Conservation (phyloP, 2,797 vertebrate genomes). For the Molossus molossus region DNA sequence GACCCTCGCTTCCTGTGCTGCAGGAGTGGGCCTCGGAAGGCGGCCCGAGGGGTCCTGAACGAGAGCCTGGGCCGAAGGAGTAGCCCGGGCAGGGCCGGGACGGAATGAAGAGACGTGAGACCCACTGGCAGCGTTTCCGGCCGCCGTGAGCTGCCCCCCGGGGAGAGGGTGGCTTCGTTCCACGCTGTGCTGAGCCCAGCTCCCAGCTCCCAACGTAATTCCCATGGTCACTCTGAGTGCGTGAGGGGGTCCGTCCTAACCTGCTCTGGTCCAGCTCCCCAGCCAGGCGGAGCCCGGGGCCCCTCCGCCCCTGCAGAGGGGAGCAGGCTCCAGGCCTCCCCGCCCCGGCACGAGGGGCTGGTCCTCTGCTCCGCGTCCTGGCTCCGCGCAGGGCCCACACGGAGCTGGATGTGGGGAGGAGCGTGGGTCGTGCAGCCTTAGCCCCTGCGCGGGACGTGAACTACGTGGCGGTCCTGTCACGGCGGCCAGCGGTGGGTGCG, state of each 20-base stretch:
- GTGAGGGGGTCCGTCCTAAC: rapidly evolving
- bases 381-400: no score
- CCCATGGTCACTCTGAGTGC: rapidly evolving
- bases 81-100: rapidly evolving
- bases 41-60: background rate
- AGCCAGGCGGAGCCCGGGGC: background rate
- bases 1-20: no score
- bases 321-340: background rate
- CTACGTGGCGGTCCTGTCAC: rapidly evolving
- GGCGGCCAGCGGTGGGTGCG: rapidly evolving
- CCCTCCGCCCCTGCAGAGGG: no score
- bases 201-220: rapidly evolving
- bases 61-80: background rate
- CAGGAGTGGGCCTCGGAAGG: no score
- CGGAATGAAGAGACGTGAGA: rapidly evolving
- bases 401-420: rapidly evolving
- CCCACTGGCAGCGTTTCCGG: rapidly evolving
- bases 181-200: rapidly evolving
- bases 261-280: background rate
- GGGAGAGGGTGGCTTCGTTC: rapidly evolving
- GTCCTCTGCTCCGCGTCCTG: background rate
- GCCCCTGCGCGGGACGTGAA: rapidly evolving
- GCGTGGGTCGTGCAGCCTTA: rapidly evolving
- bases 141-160: rapidly evolving
- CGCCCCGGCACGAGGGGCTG: background rate